Evolutionary conservation across 2,888 invertebrate genomes (phyloP), one percentile per base, ranked within the genome.

Genomic region (Phengaris alcon): DNA sequence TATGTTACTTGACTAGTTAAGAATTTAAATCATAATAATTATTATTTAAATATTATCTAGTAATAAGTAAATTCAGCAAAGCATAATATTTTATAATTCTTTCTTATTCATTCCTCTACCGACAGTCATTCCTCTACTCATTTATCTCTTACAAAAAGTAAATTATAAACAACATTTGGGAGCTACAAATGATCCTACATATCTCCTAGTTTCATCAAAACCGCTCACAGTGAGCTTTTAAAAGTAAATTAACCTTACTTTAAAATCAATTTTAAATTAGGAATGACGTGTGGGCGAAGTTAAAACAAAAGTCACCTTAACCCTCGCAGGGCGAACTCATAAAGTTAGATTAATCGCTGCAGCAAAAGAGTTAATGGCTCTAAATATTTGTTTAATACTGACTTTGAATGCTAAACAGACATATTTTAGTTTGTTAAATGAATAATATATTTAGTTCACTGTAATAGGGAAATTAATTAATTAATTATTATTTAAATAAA

Each of bases 261-360:
- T 22, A 64, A 64, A 64, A 64, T 64, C 35, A 64, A 35, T 64
- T 35, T 35, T 5, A 64, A 59, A 35, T 35, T 35, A 64, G 64
- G 7, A 74, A 74, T 74, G 74, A 74, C 74, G 74, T 68, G 74
- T 52, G 51, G 74, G 35, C 22, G 52, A 68, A 74, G 74, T 74
- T 74, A 64, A 52, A 35, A 74, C 64, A 74, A 74, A 74, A 64
- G 74, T 74, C 55, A 73, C 55, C 51, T 74, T 64, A 4, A 74
- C 74, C 74, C 64, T 51, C 64, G 51, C 54, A 73, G 73, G 73
- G 73, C 46, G 55, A 55, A 54, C 59, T 68, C 74, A 64, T 68
- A 52, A 74, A 74, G 74, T 64, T 64, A 74, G 74, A 74, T 74
- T 74, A 74, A 74, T 74, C 52, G 68, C 68, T 68, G 74, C 51